These are phyloP conservation scores for Pantherophis guttatus DNA, from an alignment of 2,113 vertebrate genomes.

Conservation along the genomic window DNA sequence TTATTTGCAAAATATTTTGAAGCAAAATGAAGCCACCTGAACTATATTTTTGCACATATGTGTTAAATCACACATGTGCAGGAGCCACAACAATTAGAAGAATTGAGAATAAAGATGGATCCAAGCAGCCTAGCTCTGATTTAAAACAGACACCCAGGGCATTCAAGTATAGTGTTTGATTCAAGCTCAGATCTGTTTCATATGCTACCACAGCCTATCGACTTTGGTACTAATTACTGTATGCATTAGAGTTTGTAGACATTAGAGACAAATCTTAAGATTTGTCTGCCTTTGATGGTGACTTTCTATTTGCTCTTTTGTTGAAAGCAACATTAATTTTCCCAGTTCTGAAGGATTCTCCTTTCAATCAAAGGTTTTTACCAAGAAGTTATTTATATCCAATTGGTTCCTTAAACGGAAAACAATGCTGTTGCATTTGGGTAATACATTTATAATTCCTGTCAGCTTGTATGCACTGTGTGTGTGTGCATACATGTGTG, in stretches of 20 bases:
- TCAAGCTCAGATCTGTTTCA: not conserved
- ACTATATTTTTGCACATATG: not conserved
- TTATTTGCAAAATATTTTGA: not conserved
- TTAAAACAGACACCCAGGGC: not conserved
- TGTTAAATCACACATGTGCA: not conserved
- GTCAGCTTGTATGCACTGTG: slow-evolving; percentile 44
- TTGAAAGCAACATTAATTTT: slow-evolving; percentile 40
- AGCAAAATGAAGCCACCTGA: not conserved
- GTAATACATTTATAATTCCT: slow-evolving; percentile 60
- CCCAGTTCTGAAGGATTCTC: slow-evolving; percentile 20
- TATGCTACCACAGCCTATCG: not conserved
- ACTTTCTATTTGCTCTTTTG: slow-evolving; percentile 41
- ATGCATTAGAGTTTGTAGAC: not conserved
- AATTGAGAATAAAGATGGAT: not conserved
- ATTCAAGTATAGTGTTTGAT: not conserved
- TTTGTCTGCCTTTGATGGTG: slow-evolving; percentile 32
- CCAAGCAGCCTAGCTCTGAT: not conserved
- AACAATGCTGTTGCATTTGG: slow-evolving; percentile 58
- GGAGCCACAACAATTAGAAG: accelerated
- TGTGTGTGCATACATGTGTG: not conserved
- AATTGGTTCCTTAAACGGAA: slow-evolving; percentile 61
- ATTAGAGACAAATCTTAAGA: not conserved
- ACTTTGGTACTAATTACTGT: slow-evolving; percentile 4
- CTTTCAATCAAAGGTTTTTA: slow-evolving; percentile 39
- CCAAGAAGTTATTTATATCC: slow-evolving; percentile 57